These are phyloP conservation scores for Eristalinus aeneus DNA, from an alignment of 2,888 invertebrate genomes.

Conservation along the genomic window DNA sequence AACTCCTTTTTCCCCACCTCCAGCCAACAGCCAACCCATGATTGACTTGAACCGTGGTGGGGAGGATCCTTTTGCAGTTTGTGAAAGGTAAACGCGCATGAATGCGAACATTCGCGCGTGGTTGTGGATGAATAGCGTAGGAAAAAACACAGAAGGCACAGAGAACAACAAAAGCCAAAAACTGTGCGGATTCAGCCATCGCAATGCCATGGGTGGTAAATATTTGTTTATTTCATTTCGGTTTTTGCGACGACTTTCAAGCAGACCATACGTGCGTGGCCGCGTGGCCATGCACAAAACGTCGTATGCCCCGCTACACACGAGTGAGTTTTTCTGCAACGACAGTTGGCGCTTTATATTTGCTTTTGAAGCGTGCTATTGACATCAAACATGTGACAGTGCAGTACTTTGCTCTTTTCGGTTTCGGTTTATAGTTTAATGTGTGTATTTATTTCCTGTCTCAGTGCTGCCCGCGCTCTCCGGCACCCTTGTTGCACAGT, in stretches of 20 bases:
- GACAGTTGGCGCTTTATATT: conserved; percentile 22
- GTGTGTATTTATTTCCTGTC: neutral
- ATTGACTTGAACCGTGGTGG: neutral
- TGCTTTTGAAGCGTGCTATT: conserved; percentile 17
- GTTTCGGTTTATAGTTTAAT: neutral
- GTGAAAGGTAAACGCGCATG: conserved; percentile 50
- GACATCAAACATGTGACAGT: conserved; percentile 1
- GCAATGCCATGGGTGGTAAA: conserved; percentile 13
- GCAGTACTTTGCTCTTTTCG: neutral
- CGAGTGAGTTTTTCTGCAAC: conserved; percentile 39
- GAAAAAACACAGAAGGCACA: neutral
- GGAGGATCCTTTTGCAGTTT: conserved; percentile 10
- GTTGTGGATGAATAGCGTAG: conserved; percentile 8
- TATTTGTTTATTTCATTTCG: conserved; percentile 7
- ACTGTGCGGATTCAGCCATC: neutral
- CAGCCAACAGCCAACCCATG: neutral
- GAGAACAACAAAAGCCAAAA: neutral
- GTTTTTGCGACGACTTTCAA: neutral
- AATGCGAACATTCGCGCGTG: conserved; percentile 52
- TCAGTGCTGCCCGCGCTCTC: neutral
- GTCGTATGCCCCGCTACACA: conserved; percentile 57
- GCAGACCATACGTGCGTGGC: conserved; percentile 2
- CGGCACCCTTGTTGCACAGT: neutral
- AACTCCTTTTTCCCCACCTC: conserved; percentile 18
- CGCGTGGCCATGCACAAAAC: conserved; percentile 17